A percentile compares a stretch with the other conserved stretches of the same genome.
Conservation (phyloP, 2,797 vertebrate genomes). For the Rhodeus uyekii region DNA sequence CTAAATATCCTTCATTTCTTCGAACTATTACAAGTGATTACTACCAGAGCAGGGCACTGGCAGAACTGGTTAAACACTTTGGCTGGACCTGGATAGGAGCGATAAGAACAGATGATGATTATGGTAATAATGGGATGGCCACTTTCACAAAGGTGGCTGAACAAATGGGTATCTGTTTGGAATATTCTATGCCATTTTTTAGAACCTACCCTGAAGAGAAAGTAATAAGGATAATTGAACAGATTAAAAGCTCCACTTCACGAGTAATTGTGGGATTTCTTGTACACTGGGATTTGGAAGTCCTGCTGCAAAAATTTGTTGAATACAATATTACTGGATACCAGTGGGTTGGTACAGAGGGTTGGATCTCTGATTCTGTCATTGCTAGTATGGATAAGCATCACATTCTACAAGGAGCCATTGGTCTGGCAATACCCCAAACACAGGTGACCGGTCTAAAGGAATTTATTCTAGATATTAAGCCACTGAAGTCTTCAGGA, state of each 20-base stretch:
- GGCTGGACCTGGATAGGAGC: conserved; percentile 80
- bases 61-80: conserved; percentile 73
- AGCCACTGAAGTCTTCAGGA: conserved; percentile 61
- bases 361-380: conserved; percentile 73
- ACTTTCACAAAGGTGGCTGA: conserved; percentile 56
- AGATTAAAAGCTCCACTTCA: conserved; percentile 61
- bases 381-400: conserved; percentile 60
- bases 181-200: conserved; percentile 61
- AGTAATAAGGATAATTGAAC: conserved; percentile 55
- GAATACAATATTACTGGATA: conserved; percentile 69
- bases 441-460: conserved; percentile 67
- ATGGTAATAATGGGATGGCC: conserved; percentile 61
- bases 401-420: conserved; percentile 70
- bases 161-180: conserved; percentile 62
- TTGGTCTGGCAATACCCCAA: conserved; percentile 74
- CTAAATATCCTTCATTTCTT: conserved; percentile 74
- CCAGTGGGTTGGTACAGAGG: conserved; percentile 75
- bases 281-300: conserved; percentile 52
- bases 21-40: conserved; percentile 78
- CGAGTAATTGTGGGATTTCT: conserved; percentile 62
- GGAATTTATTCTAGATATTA: conserved; percentile 69
- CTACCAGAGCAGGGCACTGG: conserved; percentile 75
- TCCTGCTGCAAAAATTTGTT: conserved; percentile 52
- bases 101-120: conserved; percentile 70
- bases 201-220: conserved; percentile 58